These are phyloP conservation scores for Columba livia DNA, from an alignment of 2,113 vertebrate genomes.

Conservation along the genomic window DNA sequence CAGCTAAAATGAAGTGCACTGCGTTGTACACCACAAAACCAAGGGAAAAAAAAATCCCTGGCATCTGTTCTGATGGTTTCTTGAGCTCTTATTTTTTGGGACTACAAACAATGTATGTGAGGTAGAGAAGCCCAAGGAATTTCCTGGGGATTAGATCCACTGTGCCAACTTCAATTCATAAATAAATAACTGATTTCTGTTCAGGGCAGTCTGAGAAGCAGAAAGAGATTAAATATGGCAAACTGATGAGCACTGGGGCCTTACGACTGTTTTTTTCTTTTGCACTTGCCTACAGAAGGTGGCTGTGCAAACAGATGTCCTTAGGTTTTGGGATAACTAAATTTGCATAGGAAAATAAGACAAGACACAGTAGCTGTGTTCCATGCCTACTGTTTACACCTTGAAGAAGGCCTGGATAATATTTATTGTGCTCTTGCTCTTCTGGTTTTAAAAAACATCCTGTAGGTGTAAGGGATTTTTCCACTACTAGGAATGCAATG, in stretches of 20 bases:
- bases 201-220: background rate
- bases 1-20: background rate
- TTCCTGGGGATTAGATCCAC: background rate
- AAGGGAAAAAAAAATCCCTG: background rate
- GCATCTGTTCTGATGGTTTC: background rate
- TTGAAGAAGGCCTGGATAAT: background rate
- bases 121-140: background rate
- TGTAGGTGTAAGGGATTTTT: background rate
- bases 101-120: background rate
- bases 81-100: background rate
- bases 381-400: background rate
- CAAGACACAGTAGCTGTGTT: background rate
- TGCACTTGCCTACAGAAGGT: background rate
- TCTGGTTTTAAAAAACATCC: background rate
- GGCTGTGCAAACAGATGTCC: background rate
- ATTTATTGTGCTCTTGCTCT: background rate
- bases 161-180: background rate
- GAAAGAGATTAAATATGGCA: background rate
- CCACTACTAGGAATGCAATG: constrained; percentile 36
- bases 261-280: background rate
- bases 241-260: background rate
- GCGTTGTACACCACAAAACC: background rate
- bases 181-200: background rate
- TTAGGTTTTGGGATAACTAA: background rate
- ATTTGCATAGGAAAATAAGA: background rate